Percentiles rank a stretch among this genome's conserved stretches.
Conservation (phyloP, 2,113 vertebrate species). For the Calyptomena viridis region DNA sequence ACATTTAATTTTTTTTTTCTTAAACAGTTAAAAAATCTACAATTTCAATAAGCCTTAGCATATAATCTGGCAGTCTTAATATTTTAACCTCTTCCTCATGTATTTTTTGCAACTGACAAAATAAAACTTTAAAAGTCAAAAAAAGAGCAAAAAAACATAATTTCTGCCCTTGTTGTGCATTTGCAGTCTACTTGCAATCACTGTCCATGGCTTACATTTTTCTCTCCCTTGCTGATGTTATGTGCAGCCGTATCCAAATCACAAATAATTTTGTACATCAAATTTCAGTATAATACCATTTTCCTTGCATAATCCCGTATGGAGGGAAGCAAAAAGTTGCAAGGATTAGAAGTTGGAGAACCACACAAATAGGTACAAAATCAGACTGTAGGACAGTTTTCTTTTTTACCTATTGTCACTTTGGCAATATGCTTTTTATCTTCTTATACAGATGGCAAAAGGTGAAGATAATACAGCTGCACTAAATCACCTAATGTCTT, state of each 20-base stretch:
- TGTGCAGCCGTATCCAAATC: not conserved
- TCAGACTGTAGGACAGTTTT: not conserved
- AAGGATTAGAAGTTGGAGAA: not conserved
- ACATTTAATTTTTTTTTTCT: not conserved
- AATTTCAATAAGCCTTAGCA: not conserved
- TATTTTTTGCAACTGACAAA: not conserved
- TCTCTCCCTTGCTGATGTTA: not conserved
- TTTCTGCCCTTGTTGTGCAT: not conserved
- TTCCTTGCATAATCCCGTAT: not conserved
- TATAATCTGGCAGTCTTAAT: not conserved
- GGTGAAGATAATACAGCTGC: not conserved
- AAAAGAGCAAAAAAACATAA: not conserved
- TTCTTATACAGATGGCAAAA: not conserved
- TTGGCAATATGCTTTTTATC: not conserved
- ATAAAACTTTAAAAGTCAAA: not conserved
- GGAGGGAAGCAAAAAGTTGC: not conserved
- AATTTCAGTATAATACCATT: not conserved
- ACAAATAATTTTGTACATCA: not conserved
- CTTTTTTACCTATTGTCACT: not conserved
- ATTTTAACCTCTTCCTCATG: not conserved
- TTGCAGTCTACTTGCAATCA: not conserved
- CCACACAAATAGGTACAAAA: not conserved
- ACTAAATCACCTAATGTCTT: not conserved
- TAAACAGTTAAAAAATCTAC: not conserved
- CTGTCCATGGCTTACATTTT: not conserved